Conservation (phyloP, 2,797 vertebrate genomes). For the Streptopelia turtur region DNA sequence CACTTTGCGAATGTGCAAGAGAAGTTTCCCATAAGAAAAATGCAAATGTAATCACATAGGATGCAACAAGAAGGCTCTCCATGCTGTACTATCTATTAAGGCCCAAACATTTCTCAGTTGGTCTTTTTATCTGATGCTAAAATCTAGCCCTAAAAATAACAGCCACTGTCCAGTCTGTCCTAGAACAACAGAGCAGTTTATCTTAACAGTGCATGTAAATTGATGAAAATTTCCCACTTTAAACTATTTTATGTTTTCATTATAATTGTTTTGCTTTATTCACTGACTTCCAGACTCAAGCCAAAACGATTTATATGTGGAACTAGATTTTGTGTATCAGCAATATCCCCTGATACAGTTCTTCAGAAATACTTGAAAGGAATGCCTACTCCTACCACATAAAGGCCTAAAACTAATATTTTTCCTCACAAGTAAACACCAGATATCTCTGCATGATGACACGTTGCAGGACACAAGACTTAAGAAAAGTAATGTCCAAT, state of each 20-base stretch:
- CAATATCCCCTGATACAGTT: background rate
- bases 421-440: background rate
- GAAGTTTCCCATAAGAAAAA: background rate
- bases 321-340: background rate
- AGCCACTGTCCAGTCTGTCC: background rate
- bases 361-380: background rate
- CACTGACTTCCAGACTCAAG: background rate
- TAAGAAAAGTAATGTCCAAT: too few species aligned
- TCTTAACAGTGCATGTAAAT: background rate
- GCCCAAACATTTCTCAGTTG: background rate
- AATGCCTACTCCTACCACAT: background rate
- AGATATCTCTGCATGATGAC: accelerated
- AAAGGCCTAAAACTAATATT: background rate
- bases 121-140: background rate
- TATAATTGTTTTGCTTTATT: background rate
- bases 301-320: background rate
- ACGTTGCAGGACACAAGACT: background rate
- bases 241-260: background rate
- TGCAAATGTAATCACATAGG: background rate
- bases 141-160: background rate
- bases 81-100: background rate
- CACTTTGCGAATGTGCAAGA: background rate
- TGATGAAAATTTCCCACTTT: background rate
- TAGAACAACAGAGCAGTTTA: background rate
- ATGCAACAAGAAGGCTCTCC: background rate